phyloP scores from a whole-genome alignment of 1,140 invertebrate species.

The Drosophila yakuba region DNA sequence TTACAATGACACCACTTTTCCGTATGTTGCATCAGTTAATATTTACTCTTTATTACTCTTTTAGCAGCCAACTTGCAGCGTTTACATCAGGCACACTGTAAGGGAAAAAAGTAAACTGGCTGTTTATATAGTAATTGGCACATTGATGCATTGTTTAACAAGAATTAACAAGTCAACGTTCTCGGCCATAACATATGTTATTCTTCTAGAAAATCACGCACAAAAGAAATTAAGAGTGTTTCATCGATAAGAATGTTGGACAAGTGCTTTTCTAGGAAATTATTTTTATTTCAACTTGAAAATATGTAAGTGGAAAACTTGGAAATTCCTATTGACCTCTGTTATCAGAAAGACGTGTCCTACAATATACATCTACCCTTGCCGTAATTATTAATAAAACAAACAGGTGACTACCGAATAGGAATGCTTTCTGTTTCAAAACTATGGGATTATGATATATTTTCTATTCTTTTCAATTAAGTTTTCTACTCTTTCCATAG shows the following conservation, averaged over 20 bases:
- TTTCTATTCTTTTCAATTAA: too few species aligned
- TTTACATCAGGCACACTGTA: neutral
- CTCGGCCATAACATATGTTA: conserved; percentile 2
- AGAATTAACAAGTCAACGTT: conserved; percentile 9
- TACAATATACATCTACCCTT: neutral
- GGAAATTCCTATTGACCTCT: neutral
- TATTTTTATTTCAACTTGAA: neutral
- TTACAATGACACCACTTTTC: too few species aligned
- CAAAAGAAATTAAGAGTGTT: neutral
- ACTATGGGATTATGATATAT: too few species aligned
- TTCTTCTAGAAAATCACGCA: neutral
- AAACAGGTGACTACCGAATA: too few species aligned
- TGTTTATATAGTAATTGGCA: conserved; percentile 13
- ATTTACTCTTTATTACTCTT: too few species aligned
- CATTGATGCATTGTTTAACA: conserved; percentile 14
- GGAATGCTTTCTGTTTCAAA: too few species aligned
- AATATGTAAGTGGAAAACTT: neutral
- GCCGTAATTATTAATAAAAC: too few species aligned
- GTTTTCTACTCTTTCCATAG: too few species aligned
- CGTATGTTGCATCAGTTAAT: too few species aligned
- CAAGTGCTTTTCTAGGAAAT: neutral
- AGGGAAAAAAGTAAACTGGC: neutral
- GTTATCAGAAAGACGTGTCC: neutral
- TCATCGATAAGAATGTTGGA: conserved; percentile 5
- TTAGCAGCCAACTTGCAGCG: too few species aligned